These are phyloP conservation scores for Periphyllus acericola DNA, from an alignment of 2,888 invertebrate species.

Conservation along the genomic window DNA sequence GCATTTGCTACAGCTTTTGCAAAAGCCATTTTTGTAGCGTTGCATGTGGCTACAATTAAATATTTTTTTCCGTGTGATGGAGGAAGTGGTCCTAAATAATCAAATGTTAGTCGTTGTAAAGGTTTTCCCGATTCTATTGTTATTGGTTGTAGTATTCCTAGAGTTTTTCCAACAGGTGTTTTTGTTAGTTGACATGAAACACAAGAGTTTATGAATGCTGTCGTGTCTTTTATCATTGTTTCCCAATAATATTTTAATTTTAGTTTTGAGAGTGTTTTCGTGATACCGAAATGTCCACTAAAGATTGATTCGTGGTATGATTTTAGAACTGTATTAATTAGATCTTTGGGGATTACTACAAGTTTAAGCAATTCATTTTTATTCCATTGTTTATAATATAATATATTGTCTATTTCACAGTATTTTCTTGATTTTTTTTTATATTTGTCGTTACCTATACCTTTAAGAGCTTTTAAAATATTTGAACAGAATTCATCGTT, in stretches of 20 bases:
- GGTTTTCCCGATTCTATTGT: neutral
- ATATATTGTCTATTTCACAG: constrained; percentile 7
- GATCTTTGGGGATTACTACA: neutral
- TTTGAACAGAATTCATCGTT: neutral
- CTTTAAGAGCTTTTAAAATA: constrained; percentile 11
- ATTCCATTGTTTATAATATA: neutral
- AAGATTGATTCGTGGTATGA: constrained; percentile 38
- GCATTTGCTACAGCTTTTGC: constrained; percentile 17
- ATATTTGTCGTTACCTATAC: neutral
- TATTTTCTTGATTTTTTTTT: constrained; percentile 19
- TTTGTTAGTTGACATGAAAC: too few relatives aligned
- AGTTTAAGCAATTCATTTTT: neutral
- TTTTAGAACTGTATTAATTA: constrained; percentile 40
- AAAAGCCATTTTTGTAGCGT: constrained; percentile 16
- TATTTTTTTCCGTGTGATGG: neutral
- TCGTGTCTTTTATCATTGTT: constrained; percentile 3
- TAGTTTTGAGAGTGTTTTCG: constrained; percentile 25
- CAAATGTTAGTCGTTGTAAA: constrained; percentile 18
- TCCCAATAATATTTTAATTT: constrained; percentile 44
- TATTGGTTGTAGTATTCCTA: constrained; percentile 49
- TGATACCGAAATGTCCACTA: constrained; percentile 38
- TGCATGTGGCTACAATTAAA: neutral
- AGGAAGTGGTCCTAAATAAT: constrained; percentile 47
- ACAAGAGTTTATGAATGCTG: constrained; percentile 34
- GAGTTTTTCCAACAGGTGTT: constrained; percentile 18